Base-by-base conservation (phyloP, 92 coral and sea anemone genomes). In the Pocillopora grandis region DNA sequence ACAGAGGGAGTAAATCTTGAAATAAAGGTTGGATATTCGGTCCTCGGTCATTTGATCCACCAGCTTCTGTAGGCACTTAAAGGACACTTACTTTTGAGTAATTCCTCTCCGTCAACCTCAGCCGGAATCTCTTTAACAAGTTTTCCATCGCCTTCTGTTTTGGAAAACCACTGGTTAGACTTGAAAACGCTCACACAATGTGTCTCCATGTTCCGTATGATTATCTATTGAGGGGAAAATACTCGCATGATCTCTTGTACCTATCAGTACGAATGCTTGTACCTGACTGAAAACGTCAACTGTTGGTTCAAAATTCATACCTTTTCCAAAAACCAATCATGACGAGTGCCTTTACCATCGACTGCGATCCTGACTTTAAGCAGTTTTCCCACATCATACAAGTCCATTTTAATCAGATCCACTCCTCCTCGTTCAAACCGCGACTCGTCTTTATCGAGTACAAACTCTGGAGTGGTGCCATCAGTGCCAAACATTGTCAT, bases 241-340 rank as follows among this genome's bases (percentile, higher is more conserved):
- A 33, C 19, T 17, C 13, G 49, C 33, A 35, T 27, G 31, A 27
- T 27, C 31, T 27, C 31, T 27, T 27, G 31, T 27, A 27, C 31
- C 31, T 27, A 27, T 19, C 9, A 17, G 23, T 64, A 19, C 14
- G 52, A 42, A 42, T 42, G 49, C 49, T 42, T 42, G 52, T 42
- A 42, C 8, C 52, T 42, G 52, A 42, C 52, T 3, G 52, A 42
- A 42, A 42, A 1, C 52, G 52, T 42, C 8, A 42, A 3, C 8
- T 7, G 52, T 42, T 7, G 8, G 52, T 42, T 42, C 52, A 42
- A 3, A 42, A 42, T 42, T 0, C 20, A 42, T 48, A 96, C 99
- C 95, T 96, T 96, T 81, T 96, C 99, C 86, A 96, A 81, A 61
- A 86, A 91, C 99, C 99, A 96, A 82, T 89, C 93, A 4, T 95